Conservation (phyloP, 2,888 invertebrate genomes). For the Pherbina coryleti region DNA sequence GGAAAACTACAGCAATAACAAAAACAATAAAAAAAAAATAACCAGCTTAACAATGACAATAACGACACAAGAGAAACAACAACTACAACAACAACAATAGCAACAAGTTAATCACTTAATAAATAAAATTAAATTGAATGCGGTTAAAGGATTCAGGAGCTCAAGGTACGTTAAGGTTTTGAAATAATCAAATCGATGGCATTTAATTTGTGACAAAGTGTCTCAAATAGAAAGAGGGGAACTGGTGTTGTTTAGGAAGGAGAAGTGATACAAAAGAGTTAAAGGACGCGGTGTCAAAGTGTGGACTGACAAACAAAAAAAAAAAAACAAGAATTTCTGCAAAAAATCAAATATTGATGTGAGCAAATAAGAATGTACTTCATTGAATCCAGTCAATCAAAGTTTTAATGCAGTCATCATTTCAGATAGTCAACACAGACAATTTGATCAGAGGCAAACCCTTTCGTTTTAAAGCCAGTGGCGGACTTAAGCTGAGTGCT, state of each 20-base stretch:
- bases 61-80: slow-evolving; percentile 18
- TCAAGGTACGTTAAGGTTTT: slow-evolving; percentile 36
- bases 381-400: slow-evolving; percentile 7
- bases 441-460: not conserved
- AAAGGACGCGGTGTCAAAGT: not conserved
- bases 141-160: slow-evolving; percentile 62
- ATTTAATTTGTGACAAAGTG: slow-evolving; percentile 9
- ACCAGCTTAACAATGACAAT: slow-evolving; percentile 13
- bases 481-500: not conserved
- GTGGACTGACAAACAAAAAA: not conserved
- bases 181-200: slow-evolving; percentile 1
- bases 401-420: not conserved
- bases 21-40: slow-evolving; percentile 24
- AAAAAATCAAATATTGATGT: slow-evolving; percentile 1
- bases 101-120: slow-evolving; percentile 69
- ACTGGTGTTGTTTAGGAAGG: not conserved
- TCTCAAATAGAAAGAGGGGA: not conserved
- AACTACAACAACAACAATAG: slow-evolving; percentile 51
- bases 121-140: slow-evolving; percentile 69
- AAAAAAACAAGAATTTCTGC: not conserved
- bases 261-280: not conserved
- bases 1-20: slow-evolving; percentile 40
- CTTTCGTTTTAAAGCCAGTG: not conserved
- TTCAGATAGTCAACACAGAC: not conserved
- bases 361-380: not conserved